These are phyloP conservation scores for Tigriopus californicus DNA, from an alignment of 2,888 invertebrate species.

Conservation along the genomic window DNA sequence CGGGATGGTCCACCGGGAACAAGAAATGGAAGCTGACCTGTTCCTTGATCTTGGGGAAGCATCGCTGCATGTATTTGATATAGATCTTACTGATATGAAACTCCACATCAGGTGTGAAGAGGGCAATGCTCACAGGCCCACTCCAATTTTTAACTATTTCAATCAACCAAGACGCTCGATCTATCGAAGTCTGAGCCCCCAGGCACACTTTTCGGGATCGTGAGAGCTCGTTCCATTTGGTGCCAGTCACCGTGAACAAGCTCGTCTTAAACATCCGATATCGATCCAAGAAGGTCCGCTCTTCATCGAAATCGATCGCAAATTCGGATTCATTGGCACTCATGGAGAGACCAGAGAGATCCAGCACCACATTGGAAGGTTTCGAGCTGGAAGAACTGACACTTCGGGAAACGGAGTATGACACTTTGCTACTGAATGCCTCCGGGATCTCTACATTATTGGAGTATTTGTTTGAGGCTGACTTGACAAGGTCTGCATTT, in stretches of 20 bases:
- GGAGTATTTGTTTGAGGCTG: too few relatives aligned
- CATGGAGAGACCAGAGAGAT: too few relatives aligned
- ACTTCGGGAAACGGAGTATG: too few relatives aligned
- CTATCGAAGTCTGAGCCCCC: constrained; percentile 22
- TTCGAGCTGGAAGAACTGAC: too few relatives aligned
- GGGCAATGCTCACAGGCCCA: constrained; percentile 22
- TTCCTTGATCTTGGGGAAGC: constrained; percentile 20
- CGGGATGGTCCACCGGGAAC: constrained; percentile 20
- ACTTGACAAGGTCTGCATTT: too few relatives aligned
- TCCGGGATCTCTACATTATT: too few relatives aligned
- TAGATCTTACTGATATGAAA: constrained; percentile 20
- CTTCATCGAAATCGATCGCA: background rate
- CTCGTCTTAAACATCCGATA: constrained; percentile 16
- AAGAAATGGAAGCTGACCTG: constrained; percentile 22
- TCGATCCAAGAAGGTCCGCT: constrained; percentile 10
- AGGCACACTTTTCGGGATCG: constrained; percentile 16
- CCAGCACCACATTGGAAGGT: too few relatives aligned
- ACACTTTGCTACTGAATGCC: too few relatives aligned
- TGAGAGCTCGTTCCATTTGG: constrained; percentile 5
- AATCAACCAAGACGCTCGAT: constrained; percentile 20
- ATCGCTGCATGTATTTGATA: constrained; percentile 20
- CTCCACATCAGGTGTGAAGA: constrained; percentile 21
- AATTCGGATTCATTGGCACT: background rate
- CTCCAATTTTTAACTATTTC: constrained; percentile 21
- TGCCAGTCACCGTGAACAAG: constrained; percentile 12